Conservation (phyloP, 2,888 invertebrate species). For the Candidula unifasciata region DNA sequence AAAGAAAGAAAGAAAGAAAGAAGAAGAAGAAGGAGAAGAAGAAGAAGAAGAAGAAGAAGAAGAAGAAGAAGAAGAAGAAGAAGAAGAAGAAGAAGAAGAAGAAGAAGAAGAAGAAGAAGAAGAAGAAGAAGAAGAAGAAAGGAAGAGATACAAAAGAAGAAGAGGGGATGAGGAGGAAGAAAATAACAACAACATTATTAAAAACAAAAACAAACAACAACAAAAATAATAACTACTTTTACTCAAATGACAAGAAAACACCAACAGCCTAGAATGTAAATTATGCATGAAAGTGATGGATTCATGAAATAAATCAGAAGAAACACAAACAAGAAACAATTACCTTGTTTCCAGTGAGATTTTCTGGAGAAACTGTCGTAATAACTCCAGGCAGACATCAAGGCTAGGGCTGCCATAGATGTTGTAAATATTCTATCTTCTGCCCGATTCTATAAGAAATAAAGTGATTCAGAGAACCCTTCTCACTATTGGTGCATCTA, state of each 20-base stretch:
- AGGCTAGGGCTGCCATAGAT: slow-evolving; percentile 68
- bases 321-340: neutral
- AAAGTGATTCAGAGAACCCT: too few species aligned
- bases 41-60: slow-evolving; percentile 5
- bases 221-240: too few species aligned
- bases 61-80: slow-evolving; percentile 8
- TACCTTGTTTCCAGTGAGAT: slow-evolving; percentile 58
- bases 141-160: neutral
- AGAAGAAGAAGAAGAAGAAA: slow-evolving; percentile 3
- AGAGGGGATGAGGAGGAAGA: neutral
- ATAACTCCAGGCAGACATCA: slow-evolving; percentile 67
- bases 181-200: neutral
- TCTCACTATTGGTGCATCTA: too few species aligned
- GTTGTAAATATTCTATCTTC: slow-evolving; percentile 72
- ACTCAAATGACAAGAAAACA: neutral
- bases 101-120: slow-evolving; percentile 8
- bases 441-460: neutral
- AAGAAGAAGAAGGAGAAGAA: too few species aligned
- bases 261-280: neutral
- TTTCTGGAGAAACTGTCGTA: slow-evolving; percentile 59
- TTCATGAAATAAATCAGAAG: neutral
- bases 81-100: slow-evolving; percentile 8
- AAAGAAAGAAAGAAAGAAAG: too few species aligned
- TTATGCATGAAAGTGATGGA: too few species aligned
- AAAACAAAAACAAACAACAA: neutral